Evolutionary conservation across 1,140 invertebrate species (phyloP), one percentile per base, ranked within the genome.

Genomic region (Maniola jurtina): DNA sequence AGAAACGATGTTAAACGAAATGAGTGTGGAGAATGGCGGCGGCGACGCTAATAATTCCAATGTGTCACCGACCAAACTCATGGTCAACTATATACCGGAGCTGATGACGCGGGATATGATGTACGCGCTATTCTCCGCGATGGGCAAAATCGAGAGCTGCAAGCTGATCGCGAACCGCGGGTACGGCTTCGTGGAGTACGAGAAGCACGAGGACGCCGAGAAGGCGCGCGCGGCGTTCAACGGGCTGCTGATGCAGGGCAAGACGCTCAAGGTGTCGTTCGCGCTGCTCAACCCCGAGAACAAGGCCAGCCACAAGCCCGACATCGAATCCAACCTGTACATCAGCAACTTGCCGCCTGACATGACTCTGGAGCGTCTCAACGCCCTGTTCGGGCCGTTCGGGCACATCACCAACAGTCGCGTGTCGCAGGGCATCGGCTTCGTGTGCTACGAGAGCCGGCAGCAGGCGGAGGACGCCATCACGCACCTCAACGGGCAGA

Each of bases 21-120:
- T 85, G 79, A 81, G 73, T 70, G 79, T 89, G 80, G 88, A 91
- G 86, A 90, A 90, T 87, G 86, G 88, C 88, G 88, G 88, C 86
- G 90, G 87, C 82, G 90, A 88, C 88, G 88, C 86, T 70, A 86
- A 82, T 77, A 11, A 11, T 11, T 83, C 79, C 81, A 91, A 90
- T 90, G 89, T 91, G 89, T 92, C 91, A 85, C 84, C 85, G 72
- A 92, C 91, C 70, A 92, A 92, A 84, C 89, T 91, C 83, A 91
- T 91, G 90, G 90, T 91, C 76, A 92, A 92, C 78, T 92, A 91
- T 78, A 91, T 91, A 69, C 90, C 91, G 15, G 91, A 92, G 73
- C 63, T 89, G 80, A 91, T 92, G 89, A 91, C 86, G 72, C 86
- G 87, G 56, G 90, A 92, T 58, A 91, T 89, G 84, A 91, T 91